These are phyloP conservation scores for Synergus laeviventris DNA, from an alignment of 2,888 invertebrate species.

Conservation along the genomic window DNA sequence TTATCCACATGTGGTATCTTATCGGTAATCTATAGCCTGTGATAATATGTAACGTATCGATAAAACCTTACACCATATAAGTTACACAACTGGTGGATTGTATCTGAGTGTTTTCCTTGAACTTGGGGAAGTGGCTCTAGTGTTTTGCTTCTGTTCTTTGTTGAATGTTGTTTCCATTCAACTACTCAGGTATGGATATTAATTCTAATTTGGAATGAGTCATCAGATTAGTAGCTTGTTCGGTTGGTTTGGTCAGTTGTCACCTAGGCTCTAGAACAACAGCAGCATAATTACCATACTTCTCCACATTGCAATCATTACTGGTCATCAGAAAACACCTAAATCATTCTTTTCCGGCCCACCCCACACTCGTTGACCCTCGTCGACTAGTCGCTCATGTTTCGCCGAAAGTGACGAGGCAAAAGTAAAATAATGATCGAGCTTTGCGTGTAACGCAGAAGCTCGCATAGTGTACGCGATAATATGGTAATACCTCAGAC, in stretches of 20 bases:
- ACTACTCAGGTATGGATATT: background rate
- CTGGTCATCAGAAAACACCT: background rate
- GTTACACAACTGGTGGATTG: conserved; percentile 6
- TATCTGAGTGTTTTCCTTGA: conserved; percentile 11
- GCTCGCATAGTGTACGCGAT: background rate
- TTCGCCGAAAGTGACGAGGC: conserved; percentile 29
- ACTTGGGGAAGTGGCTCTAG: background rate
- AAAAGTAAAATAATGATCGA: conserved; percentile 26
- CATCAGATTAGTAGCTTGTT: background rate
- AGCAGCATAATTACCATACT: too few relatives aligned
- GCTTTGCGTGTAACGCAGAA: conserved; percentile 10
- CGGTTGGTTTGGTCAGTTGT: background rate
- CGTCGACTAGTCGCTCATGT: background rate
- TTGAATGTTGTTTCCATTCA: background rate
- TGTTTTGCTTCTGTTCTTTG: background rate
- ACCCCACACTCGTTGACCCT: background rate
- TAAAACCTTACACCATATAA: conserved; percentile 19
- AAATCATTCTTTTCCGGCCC: background rate
- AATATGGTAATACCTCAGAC: conserved; percentile 31
- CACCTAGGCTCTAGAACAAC: too few relatives aligned
- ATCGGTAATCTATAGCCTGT: conserved; percentile 24
- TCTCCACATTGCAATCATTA: background rate
- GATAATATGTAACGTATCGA: conserved; percentile 11
- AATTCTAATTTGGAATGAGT: background rate
- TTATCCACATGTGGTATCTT: conserved; percentile 16